These are phyloP conservation scores for Orthosia gracilis DNA, from an alignment of 2,888 invertebrate genomes.

Conservation along the genomic window DNA sequence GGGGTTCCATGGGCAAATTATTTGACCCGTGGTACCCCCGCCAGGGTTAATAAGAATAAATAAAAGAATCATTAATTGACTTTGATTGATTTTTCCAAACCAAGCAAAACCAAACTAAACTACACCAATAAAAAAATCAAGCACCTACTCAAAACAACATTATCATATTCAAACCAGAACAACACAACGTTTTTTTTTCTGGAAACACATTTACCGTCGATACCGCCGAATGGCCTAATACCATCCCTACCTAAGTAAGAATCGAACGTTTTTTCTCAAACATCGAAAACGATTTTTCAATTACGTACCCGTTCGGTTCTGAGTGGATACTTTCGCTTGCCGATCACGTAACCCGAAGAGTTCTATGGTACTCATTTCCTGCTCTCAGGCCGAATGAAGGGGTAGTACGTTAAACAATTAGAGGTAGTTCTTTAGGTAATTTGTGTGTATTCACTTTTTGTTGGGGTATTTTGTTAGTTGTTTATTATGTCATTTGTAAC, in stretches of 20 bases:
- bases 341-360: slow-evolving; percentile 66
- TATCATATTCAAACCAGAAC: slow-evolving; percentile 25
- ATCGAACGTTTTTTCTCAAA: slow-evolving; percentile 55
- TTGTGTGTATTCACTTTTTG: slow-evolving; percentile 42
- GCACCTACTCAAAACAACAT: slow-evolving; percentile 31
- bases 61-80: no score
- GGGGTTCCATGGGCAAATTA: no score
- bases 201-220: slow-evolving; percentile 40
- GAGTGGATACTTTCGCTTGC: slow-evolving; percentile 62
- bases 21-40: no score
- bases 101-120: background rate
- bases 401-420: slow-evolving; percentile 65
- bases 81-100: background rate
- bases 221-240: slow-evolving; percentile 1
- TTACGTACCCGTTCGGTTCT: slow-evolving; percentile 64
- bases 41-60: no score
- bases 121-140: background rate
- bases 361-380: slow-evolving; percentile 68
- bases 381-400: slow-evolving; percentile 64
- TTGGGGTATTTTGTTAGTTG: background rate
- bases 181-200: slow-evolving; percentile 21
- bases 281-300: slow-evolving; percentile 70
- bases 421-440: slow-evolving; percentile 53
- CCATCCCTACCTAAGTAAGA: slow-evolving; percentile 25
- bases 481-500: background rate